Conservation (phyloP, 2,888 invertebrate species). For the Dinocampus coccinellae region DNA sequence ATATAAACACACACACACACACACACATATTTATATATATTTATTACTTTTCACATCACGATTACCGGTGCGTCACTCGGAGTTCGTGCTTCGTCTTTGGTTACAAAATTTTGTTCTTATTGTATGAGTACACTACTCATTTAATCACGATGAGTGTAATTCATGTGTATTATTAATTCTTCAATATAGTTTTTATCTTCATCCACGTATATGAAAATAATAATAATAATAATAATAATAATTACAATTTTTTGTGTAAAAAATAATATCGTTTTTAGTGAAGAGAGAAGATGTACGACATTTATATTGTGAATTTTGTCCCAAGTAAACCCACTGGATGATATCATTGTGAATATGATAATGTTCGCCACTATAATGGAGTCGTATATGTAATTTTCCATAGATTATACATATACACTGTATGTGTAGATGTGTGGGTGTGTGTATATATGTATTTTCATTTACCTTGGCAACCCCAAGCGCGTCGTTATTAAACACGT, state of each 20-base stretch:
- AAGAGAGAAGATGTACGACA: background rate
- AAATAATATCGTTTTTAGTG: conserved; percentile 4
- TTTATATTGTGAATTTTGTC: conserved; percentile 29
- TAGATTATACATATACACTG: background rate
- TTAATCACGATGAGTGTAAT: background rate
- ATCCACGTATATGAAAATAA: background rate
- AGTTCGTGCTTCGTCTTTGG: conserved; percentile 47
- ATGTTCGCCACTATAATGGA: conserved; percentile 12
- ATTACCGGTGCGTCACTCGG: conserved; percentile 58
- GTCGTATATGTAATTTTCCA: conserved; percentile 5
- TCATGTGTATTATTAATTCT: background rate
- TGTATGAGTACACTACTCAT: background rate
- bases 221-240: too few relatives aligned
- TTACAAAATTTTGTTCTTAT: conserved; percentile 34
- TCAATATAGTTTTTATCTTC: conserved; percentile 1
- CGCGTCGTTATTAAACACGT: conserved; percentile 44
- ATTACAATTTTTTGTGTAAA: conserved; percentile 16
- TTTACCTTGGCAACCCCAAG: background rate
- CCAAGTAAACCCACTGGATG: conserved; percentile 26
- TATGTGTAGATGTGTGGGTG: background rate
- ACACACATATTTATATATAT: conserved; percentile 5
- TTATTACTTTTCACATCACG: conserved; percentile 60
- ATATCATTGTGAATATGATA: conserved; percentile 4
- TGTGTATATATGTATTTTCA: background rate
- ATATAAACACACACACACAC: too few relatives aligned